Percentiles rank a stretch among this genome's conserved stretches.
phyloP scores from a whole-genome alignment of 2,797 vertebrate species.

The Pempheris klunzingeri region DNA sequence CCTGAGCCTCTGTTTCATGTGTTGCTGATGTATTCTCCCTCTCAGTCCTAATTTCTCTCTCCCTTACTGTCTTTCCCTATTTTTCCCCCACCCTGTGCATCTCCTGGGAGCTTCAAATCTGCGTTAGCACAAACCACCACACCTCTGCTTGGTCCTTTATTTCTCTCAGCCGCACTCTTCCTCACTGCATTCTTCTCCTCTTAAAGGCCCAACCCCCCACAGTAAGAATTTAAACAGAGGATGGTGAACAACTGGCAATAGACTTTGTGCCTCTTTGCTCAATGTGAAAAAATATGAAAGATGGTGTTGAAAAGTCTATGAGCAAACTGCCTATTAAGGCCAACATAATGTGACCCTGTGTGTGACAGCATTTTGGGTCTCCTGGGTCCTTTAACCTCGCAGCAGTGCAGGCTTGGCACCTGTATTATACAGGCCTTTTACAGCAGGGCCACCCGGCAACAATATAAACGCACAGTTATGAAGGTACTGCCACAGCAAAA shows the following conservation, averaged over 20 bases:
- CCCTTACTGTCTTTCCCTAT: conserved; percentile 6
- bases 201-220: conserved; percentile 10
- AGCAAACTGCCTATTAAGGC: conserved; percentile 30
- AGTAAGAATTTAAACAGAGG: conserved; percentile 8
- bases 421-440: conserved; percentile 53
- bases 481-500: conserved; percentile 43
- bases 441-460: conserved; percentile 48
- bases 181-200: neutral
- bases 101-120: conserved; percentile 28
- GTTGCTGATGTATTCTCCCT: conserved; percentile 43
- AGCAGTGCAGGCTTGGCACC: conserved; percentile 24
- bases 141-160: conserved; percentile 34
- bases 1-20: conserved; percentile 50
- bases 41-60: conserved; percentile 26
- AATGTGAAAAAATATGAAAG: conserved; percentile 11
- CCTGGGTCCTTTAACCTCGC: conserved; percentile 42
- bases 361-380: conserved; percentile 36
- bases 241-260: neutral
- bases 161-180: conserved; percentile 3
- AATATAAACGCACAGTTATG: conserved; percentile 57
- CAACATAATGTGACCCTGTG: conserved; percentile 38
- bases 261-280: neutral
- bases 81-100: conserved; percentile 31
- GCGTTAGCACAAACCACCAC: conserved; percentile 43
- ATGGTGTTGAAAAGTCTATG: conserved; percentile 1